These are phyloP conservation scores for Hippocampus zosterae DNA, from an alignment of 2,113 vertebrate genomes.

Conservation along the genomic window DNA sequence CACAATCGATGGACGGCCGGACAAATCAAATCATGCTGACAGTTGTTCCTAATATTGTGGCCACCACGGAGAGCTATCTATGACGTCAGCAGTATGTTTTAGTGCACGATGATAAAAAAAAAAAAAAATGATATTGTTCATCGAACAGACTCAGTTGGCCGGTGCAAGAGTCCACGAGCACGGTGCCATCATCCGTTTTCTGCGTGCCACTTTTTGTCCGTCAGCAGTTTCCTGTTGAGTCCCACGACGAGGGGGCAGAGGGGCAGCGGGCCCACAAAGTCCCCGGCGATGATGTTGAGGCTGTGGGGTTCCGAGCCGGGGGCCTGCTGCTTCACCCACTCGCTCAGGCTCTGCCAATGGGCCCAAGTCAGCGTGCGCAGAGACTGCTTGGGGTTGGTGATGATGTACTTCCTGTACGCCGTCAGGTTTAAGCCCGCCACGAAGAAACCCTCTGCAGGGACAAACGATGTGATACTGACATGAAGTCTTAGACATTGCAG, in stretches of 20 bases:
- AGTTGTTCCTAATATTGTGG: not conserved
- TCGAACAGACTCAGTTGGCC: not conserved
- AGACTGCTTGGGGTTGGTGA: constrained; percentile 67
- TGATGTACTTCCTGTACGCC: constrained; percentile 71
- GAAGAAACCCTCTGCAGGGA: constrained; percentile 80
- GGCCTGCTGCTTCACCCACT: constrained; percentile 79
- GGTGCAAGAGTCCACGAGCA: not conserved
- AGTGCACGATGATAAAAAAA: not conserved
- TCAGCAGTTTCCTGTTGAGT: constrained; percentile 77
- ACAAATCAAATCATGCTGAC: too few species aligned
- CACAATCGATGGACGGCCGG: not conserved
- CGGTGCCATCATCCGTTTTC: not conserved
- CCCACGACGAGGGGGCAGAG: constrained; percentile 78
- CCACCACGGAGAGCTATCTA: too few species aligned
- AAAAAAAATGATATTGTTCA: not conserved
- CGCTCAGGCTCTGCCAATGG: constrained; percentile 68
- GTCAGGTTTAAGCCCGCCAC: constrained; percentile 87
- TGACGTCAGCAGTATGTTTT: not conserved
- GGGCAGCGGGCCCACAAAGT: constrained; percentile 76
- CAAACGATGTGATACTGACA: not conserved
- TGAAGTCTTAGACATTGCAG: too few species aligned
- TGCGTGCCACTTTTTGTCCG: not conserved
- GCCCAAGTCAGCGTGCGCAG: constrained; percentile 72
- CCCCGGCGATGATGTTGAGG: constrained; percentile 87
- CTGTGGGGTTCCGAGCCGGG: constrained; percentile 70